Evolutionary conservation across 2,888 invertebrate species (phyloP).

Genomic region (Chromoteleia sp.): DNA sequence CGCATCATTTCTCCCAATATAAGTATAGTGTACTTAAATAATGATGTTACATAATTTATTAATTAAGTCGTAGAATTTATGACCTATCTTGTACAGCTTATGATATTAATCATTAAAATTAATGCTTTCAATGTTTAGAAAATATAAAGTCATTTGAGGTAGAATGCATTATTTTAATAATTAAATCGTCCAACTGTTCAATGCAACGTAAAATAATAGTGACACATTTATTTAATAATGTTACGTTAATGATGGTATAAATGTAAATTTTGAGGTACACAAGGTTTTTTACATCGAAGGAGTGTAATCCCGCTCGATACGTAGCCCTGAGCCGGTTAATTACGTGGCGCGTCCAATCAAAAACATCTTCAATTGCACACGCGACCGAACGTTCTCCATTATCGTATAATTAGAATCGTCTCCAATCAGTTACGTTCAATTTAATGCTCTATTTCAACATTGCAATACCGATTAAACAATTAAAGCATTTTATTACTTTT

Average conservation of each 20-base stretch:
- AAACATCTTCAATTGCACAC: conserved; percentile 58
- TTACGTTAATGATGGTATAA: conserved; percentile 2
- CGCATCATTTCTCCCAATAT: no score
- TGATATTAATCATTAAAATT: no score
- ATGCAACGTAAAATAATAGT: background rate
- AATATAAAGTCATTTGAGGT: no score
- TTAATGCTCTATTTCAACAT: conserved; percentile 32
- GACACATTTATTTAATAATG: background rate
- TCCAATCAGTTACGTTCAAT: conserved; percentile 51
- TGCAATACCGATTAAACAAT: conserved; percentile 30
- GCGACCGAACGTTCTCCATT: conserved; percentile 46
- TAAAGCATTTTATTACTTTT: conserved; percentile 13
- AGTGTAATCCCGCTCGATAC: conserved; percentile 33
- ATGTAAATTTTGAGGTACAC: conserved; percentile 19
- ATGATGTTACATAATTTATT: no score
- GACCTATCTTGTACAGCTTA: no score
- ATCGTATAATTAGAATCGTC: conserved; percentile 55
- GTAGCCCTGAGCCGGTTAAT: conserved; percentile 48
- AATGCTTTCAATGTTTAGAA: no score
- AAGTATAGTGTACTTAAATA: no score
- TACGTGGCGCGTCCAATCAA: conserved; percentile 52
- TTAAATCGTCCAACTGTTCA: no score
- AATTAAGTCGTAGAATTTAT: no score
- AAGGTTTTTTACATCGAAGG: conserved; percentile 17
- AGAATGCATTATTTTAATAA: no score